Conservation (phyloP, 2,797 vertebrate species). For the Manis crassicaudata region DNA sequence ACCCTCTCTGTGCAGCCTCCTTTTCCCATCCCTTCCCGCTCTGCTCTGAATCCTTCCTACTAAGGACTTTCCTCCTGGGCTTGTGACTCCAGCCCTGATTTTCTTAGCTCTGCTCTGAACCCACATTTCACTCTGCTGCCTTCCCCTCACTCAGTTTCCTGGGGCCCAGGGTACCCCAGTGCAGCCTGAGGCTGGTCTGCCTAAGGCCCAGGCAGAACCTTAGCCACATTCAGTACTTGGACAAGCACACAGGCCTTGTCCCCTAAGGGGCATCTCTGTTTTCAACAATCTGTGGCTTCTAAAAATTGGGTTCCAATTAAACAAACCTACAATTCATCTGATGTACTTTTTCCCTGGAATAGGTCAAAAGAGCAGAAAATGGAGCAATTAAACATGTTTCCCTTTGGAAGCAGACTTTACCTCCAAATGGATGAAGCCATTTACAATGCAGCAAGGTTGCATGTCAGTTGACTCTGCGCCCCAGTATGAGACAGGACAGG, state of each 20-base stretch:
- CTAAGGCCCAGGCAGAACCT: neutral
- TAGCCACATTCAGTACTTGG: neutral
- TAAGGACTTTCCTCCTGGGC: neutral
- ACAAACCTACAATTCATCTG: neutral
- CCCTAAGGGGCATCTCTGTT: neutral
- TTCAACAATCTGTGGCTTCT: neutral
- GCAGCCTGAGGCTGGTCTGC: neutral
- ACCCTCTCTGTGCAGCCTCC: fast-evolving
- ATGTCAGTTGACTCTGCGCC: neutral
- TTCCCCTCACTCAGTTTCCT: neutral
- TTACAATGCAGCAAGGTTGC: neutral
- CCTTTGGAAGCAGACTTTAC: neutral
- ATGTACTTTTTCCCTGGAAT: neutral
- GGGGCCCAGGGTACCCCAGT: neutral
- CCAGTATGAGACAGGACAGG: neutral
- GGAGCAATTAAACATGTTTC: neutral
- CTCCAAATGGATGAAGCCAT: neutral
- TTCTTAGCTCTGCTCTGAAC: neutral
- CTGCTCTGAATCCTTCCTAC: too few species aligned
- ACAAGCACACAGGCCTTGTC: neutral
- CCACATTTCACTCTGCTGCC: fast-evolving
- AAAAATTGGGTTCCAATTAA: neutral
- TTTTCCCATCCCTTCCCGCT: neutral
- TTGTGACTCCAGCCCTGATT: neutral
- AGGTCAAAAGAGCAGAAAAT: neutral